Conservation (phyloP, 2,113 vertebrate genomes). For the Cariama cristata region DNA sequence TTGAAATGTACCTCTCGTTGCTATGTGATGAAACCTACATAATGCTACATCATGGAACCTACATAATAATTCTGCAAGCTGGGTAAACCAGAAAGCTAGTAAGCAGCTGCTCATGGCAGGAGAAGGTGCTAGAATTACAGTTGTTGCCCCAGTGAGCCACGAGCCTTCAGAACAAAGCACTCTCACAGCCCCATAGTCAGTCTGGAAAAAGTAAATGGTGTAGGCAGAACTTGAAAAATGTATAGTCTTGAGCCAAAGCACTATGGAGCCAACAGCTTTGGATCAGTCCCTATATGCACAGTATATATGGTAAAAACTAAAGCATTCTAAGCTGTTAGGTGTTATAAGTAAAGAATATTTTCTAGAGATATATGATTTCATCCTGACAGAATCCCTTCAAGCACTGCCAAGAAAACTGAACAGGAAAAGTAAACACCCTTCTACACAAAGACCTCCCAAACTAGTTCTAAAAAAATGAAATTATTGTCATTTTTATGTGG, state of each 20-base stretch:
- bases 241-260: neutral
- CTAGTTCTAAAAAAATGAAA: neutral
- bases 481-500: neutral
- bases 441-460: neutral
- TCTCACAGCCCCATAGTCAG: neutral
- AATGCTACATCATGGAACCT: neutral
- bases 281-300: neutral
- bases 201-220: neutral
- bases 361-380: neutral
- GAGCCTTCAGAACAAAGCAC: neutral
- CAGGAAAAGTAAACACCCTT: constrained; percentile 9
- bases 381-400: neutral
- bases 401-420: neutral
- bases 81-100: neutral
- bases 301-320: neutral
- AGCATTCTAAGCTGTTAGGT: neutral
- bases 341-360: neutral
- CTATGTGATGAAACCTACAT: neutral
- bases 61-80: neutral
- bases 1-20: neutral
- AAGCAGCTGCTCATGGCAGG: neutral
- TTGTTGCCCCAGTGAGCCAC: neutral
- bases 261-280: neutral
- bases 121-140: neutral
- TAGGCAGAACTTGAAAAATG: neutral